These are phyloP conservation scores for Solea senegalensis DNA, from an alignment of 2,113 vertebrate genomes.

Conservation along the genomic window DNA sequence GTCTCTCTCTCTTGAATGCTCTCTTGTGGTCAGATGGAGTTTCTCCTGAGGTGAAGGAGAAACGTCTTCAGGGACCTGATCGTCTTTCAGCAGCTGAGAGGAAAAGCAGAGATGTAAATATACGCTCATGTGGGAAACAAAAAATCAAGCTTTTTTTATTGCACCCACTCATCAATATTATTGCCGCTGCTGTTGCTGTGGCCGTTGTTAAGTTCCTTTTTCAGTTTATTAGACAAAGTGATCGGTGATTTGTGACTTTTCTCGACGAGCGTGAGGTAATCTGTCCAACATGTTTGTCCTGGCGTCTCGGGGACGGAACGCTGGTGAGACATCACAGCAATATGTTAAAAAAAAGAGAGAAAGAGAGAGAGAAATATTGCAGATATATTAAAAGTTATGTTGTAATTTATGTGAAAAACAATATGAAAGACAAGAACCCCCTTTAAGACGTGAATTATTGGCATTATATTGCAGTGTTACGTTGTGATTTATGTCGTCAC, in stretches of 20 bases:
- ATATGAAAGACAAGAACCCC: too few relatives aligned
- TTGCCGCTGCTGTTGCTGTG: background rate
- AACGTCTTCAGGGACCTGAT: conserved; percentile 54
- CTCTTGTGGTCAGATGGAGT: conserved; percentile 57
- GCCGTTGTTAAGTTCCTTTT: background rate
- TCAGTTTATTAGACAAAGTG: background rate
- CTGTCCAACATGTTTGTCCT: background rate
- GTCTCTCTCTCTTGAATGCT: conserved; percentile 15
- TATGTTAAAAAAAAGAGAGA: background rate
- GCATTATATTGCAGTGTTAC: too few relatives aligned
- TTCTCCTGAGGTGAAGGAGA: conserved; percentile 32
- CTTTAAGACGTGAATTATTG: too few relatives aligned
- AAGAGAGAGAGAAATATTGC: too few relatives aligned
- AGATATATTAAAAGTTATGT: too few relatives aligned
- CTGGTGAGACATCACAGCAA: background rate
- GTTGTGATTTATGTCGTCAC: too few relatives aligned
- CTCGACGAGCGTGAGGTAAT: background rate
- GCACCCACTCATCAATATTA: background rate
- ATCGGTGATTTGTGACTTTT: background rate
- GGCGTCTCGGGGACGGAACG: background rate
- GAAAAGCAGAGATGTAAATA: conserved; percentile 22
- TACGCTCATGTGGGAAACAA: background rate
- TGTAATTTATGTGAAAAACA: too few relatives aligned
- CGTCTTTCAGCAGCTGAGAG: conserved; percentile 51
- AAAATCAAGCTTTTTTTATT: background rate